phyloP scores from a whole-genome alignment of 2,888 invertebrate genomes.

The Agriopis aurantiaria region DNA sequence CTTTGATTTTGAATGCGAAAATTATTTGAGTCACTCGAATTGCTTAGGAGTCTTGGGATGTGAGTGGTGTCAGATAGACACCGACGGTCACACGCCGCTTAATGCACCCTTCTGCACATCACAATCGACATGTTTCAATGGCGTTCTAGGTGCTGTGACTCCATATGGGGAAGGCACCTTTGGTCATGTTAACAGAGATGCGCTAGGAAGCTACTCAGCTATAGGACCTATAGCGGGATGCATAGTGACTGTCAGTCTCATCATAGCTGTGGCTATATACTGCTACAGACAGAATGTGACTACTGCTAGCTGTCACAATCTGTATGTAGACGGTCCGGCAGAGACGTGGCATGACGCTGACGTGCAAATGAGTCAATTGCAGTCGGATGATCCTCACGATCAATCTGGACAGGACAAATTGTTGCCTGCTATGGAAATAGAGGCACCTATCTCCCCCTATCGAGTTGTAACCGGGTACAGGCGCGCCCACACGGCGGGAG shows the following conservation, averaged over 20 bases:
- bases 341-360: constrained; percentile 85
- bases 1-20: constrained; percentile 89
- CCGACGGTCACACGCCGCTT: constrained; percentile 90
- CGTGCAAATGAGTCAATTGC: constrained; percentile 91
- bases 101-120: constrained; percentile 92
- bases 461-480: constrained; percentile 93
- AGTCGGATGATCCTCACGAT: constrained; percentile 89
- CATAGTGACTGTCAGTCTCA: constrained; percentile 92
- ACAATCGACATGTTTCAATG: constrained; percentile 94
- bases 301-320: constrained; percentile 80
- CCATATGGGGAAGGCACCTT: constrained; percentile 92
- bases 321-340: constrained; percentile 82
- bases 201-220: constrained; percentile 88
- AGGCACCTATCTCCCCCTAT: constrained; percentile 94
- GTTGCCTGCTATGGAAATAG: constrained; percentile 86
- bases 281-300: constrained; percentile 91
- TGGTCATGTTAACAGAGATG: constrained; percentile 79
- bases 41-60: constrained; percentile 93
- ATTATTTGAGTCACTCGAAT: constrained; percentile 87
- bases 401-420: constrained; percentile 89
- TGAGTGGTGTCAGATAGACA: constrained; percentile 95
- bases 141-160: constrained; percentile 92
- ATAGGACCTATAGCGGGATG: constrained; percentile 96
- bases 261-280: constrained; percentile 93
- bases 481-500: constrained; percentile 90